Conservation (phyloP, 2,888 invertebrate species). For the Sphaerophoria rueppellii region DNA sequence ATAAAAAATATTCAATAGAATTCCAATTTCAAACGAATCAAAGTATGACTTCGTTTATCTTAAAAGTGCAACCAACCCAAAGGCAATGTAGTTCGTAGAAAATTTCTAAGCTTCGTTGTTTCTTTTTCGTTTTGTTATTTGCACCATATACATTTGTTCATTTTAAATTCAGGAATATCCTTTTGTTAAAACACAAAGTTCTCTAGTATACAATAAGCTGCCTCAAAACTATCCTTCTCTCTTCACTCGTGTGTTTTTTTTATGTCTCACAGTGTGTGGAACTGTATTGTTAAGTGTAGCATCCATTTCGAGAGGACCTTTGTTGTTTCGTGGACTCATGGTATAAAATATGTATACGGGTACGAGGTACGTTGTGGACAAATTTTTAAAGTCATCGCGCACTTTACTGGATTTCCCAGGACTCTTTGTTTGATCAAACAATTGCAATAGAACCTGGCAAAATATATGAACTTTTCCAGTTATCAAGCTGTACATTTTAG, state of each 20-base stretch:
- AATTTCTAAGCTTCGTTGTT: not conserved
- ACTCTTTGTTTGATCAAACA: conserved; percentile 1
- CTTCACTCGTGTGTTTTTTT: not conserved
- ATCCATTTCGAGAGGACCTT: not conserved
- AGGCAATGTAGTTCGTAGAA: not conserved
- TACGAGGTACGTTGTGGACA: not conserved
- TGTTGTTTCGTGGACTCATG: not conserved
- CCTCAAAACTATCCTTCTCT: not conserved
- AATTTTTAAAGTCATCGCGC: conserved; percentile 11
- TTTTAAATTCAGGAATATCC: conserved; percentile 1
- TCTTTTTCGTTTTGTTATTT: not conserved
- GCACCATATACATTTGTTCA: conserved; percentile 15
- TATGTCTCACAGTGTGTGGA: conserved; percentile 4
- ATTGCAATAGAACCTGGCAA: conserved; percentile 16
- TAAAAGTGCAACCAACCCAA: not conserved
- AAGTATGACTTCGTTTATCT: not conserved
- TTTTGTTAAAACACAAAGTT: conserved; percentile 10
- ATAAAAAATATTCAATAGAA: not conserved
- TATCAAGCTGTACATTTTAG: not conserved
- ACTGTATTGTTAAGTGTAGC: not conserved
- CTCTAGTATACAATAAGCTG: not conserved
- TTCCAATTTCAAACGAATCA: not conserved
- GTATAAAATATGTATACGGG: not conserved
- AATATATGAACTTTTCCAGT: not conserved
- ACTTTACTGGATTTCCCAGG: conserved; percentile 21